phyloP scores from a whole-genome alignment of 2,797 vertebrate species.

The Paratrypauchen microcephalus region DNA sequence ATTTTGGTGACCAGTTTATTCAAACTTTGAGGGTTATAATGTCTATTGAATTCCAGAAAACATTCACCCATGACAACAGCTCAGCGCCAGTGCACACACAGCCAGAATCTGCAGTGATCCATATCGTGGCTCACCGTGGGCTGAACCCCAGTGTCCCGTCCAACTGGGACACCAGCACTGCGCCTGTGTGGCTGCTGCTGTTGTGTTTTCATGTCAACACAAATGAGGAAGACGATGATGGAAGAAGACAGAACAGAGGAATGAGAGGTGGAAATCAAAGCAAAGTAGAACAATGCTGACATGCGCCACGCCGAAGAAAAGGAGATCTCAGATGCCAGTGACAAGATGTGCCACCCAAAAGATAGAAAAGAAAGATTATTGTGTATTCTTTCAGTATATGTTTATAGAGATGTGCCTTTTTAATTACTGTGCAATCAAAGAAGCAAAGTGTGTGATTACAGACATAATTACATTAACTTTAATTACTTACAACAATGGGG shows the following conservation, averaged over 20 bases:
- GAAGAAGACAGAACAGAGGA: conserved; percentile 24
- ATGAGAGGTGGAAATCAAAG: conserved; percentile 41
- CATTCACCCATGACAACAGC: conserved; percentile 16
- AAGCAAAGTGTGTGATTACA: background rate
- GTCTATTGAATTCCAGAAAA: background rate
- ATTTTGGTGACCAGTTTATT: background rate
- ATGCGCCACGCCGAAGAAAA: conserved; percentile 51
- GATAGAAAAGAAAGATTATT: conserved; percentile 7
- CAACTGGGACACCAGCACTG: conserved; percentile 28
- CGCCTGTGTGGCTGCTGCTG: conserved; percentile 9
- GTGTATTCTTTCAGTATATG: conserved; percentile 17
- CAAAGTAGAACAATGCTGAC: conserved; percentile 26
- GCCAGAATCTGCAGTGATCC: conserved; percentile 50
- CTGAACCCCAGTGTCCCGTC: conserved; percentile 45
- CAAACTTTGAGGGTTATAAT: background rate
- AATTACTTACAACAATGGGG: background rate
- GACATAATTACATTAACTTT: conserved; percentile 9
- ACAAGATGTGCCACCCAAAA: conserved; percentile 40
- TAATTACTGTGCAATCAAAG: conserved; percentile 16
- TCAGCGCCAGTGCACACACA: conserved; percentile 21
- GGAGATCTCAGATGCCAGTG: conserved; percentile 60
- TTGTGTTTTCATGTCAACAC: conserved; percentile 18
- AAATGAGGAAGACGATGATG: conserved; percentile 12
- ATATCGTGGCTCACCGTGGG: conserved; percentile 55
- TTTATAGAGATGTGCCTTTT: conserved; percentile 25